Evolutionary conservation across 2,888 invertebrate genomes (phyloP).

Genomic region (Pseudolycoriella hygida): DNA sequence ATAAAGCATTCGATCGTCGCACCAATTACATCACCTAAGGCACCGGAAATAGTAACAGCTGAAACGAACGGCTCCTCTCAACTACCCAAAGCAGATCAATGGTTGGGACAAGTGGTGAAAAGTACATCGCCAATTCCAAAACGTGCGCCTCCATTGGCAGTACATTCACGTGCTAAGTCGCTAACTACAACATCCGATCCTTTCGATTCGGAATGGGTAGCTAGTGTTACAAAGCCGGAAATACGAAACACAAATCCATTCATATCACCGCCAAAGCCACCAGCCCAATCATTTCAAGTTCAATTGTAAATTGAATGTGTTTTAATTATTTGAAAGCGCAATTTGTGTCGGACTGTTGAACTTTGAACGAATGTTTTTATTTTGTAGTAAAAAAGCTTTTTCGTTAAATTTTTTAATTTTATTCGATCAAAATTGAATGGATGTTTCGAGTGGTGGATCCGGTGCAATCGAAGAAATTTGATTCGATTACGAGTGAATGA

Average conservation of each 20-base stretch:
- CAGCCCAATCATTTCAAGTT: slow-evolving; percentile 30
- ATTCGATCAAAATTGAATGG: too few species aligned
- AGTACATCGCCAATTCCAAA: slow-evolving; percentile 34
- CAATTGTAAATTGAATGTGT: slow-evolving; percentile 20
- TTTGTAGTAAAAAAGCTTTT: too few species aligned
- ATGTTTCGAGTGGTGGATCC: too few species aligned
- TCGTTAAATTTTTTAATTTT: too few species aligned
- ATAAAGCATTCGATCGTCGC: slow-evolving; percentile 9
- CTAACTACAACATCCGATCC: slow-evolving; percentile 45
- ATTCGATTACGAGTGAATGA: too few species aligned
- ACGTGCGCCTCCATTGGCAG: slow-evolving; percentile 35
- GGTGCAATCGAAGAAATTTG: too few species aligned
- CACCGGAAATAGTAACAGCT: slow-evolving; percentile 18
- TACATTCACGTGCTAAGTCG: slow-evolving; percentile 39
- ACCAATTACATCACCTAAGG: slow-evolving; percentile 10
- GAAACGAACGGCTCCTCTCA: slow-evolving; percentile 24
- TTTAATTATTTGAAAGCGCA: too few species aligned
- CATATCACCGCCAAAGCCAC: slow-evolving; percentile 29
- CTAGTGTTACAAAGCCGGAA: slow-evolving; percentile 36
- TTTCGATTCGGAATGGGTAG: slow-evolving; percentile 74
- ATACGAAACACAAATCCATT: slow-evolving; percentile 31
- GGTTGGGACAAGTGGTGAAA: slow-evolving; percentile 57
- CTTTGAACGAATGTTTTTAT: too few species aligned
- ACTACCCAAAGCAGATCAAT: slow-evolving; percentile 66
- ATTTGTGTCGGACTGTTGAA: too few species aligned